phyloP scores from a whole-genome alignment of 2,797 vertebrate species.

The Tinamus major region DNA sequence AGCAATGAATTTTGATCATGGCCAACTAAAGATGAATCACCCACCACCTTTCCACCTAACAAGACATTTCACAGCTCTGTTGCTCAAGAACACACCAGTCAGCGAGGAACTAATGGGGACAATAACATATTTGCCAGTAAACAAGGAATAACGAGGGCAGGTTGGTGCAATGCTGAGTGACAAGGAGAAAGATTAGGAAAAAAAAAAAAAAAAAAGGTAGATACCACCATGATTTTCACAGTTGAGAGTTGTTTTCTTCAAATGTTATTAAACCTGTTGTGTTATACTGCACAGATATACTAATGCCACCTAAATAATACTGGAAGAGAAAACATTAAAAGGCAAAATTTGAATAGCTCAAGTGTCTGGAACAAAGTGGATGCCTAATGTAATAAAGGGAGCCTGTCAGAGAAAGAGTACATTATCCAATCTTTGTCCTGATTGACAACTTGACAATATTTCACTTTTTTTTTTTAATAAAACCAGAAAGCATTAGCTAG shows the following conservation, averaged over 20 bases:
- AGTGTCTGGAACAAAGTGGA: background rate
- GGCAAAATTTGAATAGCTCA: background rate
- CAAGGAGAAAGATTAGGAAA: accelerated
- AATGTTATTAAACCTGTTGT: background rate
- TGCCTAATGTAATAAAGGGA: background rate
- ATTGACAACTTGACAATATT: conserved; percentile 39
- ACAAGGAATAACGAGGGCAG: background rate
- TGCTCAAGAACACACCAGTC: background rate
- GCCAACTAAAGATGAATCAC: background rate
- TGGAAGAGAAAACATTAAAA: conserved; percentile 24
- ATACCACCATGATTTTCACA: accelerated
- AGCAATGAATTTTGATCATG: background rate
- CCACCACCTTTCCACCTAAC: background rate
- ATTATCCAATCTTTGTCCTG: conserved; percentile 18
- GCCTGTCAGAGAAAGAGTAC: background rate
- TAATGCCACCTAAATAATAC: background rate
- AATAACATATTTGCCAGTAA: background rate
- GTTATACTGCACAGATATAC: background rate
- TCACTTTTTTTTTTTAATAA: background rate
- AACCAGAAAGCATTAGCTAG: conserved; percentile 49
- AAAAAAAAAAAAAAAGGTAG: background rate
- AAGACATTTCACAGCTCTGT: background rate
- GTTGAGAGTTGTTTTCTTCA: background rate
- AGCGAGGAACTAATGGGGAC: background rate
- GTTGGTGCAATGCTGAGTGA: background rate